These are phyloP conservation scores for Hirtodrosophila duncani DNA, from an alignment of 2,888 invertebrate genomes.

Conservation along the genomic window DNA sequence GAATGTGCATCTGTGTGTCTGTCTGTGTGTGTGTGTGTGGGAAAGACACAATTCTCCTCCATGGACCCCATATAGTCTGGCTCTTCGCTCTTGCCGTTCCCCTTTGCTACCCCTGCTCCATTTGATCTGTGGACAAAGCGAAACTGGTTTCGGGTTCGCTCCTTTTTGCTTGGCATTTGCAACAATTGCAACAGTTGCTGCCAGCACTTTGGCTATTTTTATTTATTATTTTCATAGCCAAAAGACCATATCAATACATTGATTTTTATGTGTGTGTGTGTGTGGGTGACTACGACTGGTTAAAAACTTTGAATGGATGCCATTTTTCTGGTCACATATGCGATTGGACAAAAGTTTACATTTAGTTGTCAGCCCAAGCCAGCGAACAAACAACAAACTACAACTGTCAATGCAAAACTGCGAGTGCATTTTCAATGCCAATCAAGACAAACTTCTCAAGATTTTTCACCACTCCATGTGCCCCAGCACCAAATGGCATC, in stretches of 20 bases:
- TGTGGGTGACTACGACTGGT: conserved; percentile 11
- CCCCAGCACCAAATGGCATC: background rate
- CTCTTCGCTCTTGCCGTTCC: conserved; percentile 10
- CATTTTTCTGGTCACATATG: conserved; percentile 59
- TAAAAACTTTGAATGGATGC: conserved; percentile 19
- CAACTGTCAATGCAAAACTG: conserved; percentile 50
- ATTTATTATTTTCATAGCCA: conserved; percentile 60
- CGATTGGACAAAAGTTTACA: conserved; percentile 43
- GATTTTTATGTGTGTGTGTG: conserved; percentile 31
- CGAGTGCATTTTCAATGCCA: conserved; percentile 47
- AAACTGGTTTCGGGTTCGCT: conserved; percentile 58
- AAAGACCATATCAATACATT: conserved; percentile 62
- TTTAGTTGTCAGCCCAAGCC: conserved; percentile 48
- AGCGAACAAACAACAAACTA: conserved; percentile 35
- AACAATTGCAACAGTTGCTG: conserved; percentile 62
- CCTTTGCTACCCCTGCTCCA: background rate
- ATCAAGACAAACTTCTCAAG: no score
- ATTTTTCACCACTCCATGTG: background rate
- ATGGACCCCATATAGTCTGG: background rate
- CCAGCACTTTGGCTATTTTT: conserved; percentile 39
- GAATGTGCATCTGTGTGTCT: conserved; percentile 25
- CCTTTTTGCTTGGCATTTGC: conserved; percentile 53
- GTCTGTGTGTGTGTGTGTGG: conserved; percentile 37
- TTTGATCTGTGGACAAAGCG: conserved; percentile 34
- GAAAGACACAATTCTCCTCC: conserved; percentile 55